Base-by-base conservation (phyloP, 2,888 invertebrate species). In the Rhagophthalmus giganteus region DNA sequence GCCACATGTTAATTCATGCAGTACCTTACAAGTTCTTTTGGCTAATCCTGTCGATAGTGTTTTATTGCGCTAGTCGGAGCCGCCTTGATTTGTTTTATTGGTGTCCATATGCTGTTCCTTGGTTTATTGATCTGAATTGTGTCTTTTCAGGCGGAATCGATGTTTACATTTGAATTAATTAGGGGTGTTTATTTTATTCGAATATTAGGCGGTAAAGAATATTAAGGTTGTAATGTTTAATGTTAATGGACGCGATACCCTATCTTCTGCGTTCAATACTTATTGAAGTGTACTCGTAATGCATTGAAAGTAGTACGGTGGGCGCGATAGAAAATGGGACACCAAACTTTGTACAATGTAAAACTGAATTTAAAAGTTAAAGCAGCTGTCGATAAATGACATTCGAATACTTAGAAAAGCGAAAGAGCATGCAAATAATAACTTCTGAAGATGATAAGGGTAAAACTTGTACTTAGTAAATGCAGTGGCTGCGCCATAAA, bases 41-140 rank as follows among this genome's bases (percentile, higher is more conserved):
- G 62, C 62, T 68, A 67, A 66, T 66, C 63, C 66, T 35, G 65
- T 63, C 64, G 64, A 66, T 62, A 60, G 60, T 64, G 64, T 64
- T 68, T 68, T 67, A 67, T 67, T 63, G 57, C 62, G 55, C 59
- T 60, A 61, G 62, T 66, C 62, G 57, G 55, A 57, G 62, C 59
- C 62, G 66, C 62, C 64, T 64, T 64, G 67, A 69, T 68, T 68
- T 62, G 60, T 65, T 69, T 68, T 70, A 69, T 69, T 66, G 65
- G 61, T 55, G 58, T 58, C 67, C 70, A 70, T 69, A 69, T 69
- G 68, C 66, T 67, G 62, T 60, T 44, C 59, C 60, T 56, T 38
- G 48, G 49, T 30, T 51, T 51, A 46, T 52, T 49, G 48, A 49
- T 49, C 44, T 32, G 37, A 54, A 49, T 49, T 44, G 53, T 49